Conservation (phyloP, 2,113 vertebrate genomes). For the Cairina moschata region DNA sequence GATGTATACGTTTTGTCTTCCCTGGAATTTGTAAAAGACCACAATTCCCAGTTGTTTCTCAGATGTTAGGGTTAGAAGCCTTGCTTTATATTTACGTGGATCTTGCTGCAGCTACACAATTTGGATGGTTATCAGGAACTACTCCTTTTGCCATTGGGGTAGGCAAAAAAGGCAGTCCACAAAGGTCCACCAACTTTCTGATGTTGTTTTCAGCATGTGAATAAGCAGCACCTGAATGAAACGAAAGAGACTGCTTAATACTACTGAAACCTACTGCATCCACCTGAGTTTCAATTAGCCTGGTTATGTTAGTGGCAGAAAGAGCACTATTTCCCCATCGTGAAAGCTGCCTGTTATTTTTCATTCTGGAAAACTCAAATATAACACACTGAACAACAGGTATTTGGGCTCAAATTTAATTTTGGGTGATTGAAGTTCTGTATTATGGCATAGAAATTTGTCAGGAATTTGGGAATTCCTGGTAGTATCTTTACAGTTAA, state of each 20-base stretch:
- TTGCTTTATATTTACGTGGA: constrained; percentile 81
- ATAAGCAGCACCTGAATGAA: constrained; percentile 89
- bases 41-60: background rate
- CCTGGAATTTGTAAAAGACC: background rate
- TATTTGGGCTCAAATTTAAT: background rate
- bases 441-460: background rate
- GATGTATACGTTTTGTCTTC: background rate
- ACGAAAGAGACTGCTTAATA: constrained; percentile 1
- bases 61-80: background rate
- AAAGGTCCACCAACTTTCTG: constrained; percentile 83
- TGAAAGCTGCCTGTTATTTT: background rate
- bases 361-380: background rate
- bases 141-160: constrained; percentile 98
- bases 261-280: background rate
- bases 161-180: constrained; percentile 90
- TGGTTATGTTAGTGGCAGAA: background rate
- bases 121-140: constrained; percentile 89
- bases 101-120: constrained; percentile 92
- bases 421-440: background rate
- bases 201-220: constrained; percentile 85
- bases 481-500: background rate
- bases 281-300: background rate
- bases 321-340: background rate
- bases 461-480: background rate
- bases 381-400: background rate